Evolutionary conservation across 2,888 invertebrate genomes (phyloP).

Genomic region (Pyrgus malvae): DNA sequence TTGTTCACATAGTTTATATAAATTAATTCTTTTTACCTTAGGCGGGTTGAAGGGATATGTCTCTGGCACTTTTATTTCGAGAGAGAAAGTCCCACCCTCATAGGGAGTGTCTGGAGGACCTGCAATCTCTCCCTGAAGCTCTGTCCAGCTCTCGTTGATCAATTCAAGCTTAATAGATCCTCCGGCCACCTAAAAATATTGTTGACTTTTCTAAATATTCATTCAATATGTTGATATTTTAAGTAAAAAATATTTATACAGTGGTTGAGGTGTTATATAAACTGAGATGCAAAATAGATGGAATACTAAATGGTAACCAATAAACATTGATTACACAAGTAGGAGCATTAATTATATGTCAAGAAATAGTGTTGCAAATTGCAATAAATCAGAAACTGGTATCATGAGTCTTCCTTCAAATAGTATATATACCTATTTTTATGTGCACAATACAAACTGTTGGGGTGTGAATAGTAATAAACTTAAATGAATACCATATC

Average conservation of each 20-base stretch:
- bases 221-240: no score
- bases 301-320: not conserved
- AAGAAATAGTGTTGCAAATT: no score
- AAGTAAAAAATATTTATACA: no score
- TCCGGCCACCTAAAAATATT: conserved; percentile 90
- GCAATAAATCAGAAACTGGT: no score
- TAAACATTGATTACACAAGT: not conserved
- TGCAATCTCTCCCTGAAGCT: conserved; percentile 96
- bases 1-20: no score
- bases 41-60: conserved; percentile 99
- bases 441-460: no score
- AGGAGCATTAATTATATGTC: no score
- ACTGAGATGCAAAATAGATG: not conserved
- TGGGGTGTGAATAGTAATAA: no score
- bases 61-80: conserved; percentile 99
- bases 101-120: conserved; percentile 99
- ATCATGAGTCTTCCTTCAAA: no score
- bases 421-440: no score
- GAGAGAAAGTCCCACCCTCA: conserved; percentile 95
- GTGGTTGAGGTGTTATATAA: not conserved
- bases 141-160: conserved; percentile 94
- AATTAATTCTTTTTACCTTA: conserved; percentile 84
- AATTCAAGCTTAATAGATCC: conserved; percentile 95
- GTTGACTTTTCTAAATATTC: no score
- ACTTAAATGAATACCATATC: no score